Base-by-base conservation (phyloP, 37 sponge, comb jelly and placozoan genomes). In the Aphrocallistes beatrix region DNA sequence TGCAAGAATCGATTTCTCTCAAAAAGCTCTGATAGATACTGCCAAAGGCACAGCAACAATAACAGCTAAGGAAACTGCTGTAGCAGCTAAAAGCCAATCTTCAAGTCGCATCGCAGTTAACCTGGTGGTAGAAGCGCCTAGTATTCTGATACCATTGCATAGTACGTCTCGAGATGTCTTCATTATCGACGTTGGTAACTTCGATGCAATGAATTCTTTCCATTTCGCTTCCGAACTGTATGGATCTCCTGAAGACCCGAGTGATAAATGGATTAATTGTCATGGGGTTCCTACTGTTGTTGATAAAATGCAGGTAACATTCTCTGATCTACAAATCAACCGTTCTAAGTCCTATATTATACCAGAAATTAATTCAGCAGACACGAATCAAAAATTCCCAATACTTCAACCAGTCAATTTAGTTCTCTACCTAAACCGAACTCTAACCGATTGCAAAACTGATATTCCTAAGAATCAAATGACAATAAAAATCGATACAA, bases 191-290 rank as follows among this genome's bases (percentile, higher is more conserved):
- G 85, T 94, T 8, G 92, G 92, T 0, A 38, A 85, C 23, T 48
- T 94, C 1, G 36, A 36, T 0, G 82, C 91, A 45, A 48, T 83
- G 21, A 93, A 93, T 60, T 51, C 86, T 37, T 93, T 93, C 48
- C 87, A 81, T 36, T 47, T 84, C n/a, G 75, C 75, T 19, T 60
- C 75, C 8, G 75, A 60, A 60, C 10, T 60, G n/a, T 60, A 60
- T 13, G 75, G 75, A 60, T 60, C 75, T 32, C 75, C 75, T 60
- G 75, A 60, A 60, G 75, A 60, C 75, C 75, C 75, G n/a, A 13
- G 3, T 60, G 75, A 60, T 3, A 3, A 6, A 19, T 60, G 75
- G 75, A 60, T 25, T 25, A 60, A 19, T 32, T 6, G 34, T 28
- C 17, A 60, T 28, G 75, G 75, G n/a, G 28, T 32, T 28, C 75